Conservation (phyloP, 2,888 invertebrate genomes). For the Brenthis daphne region DNA sequence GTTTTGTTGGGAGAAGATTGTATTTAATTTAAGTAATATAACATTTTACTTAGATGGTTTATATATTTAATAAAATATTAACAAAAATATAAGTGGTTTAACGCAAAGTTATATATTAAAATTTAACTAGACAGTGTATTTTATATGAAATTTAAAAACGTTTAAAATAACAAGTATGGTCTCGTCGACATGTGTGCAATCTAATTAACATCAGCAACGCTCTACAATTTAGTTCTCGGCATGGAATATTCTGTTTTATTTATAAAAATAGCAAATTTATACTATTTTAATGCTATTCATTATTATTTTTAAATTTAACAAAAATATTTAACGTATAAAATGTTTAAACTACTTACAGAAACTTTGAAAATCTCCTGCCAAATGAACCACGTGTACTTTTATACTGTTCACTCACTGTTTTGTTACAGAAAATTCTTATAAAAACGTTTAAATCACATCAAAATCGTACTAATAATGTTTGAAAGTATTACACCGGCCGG, state of each 20-base stretch:
- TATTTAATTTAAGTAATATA: no score
- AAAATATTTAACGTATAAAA: no score
- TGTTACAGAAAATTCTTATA: neutral
- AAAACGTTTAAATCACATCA: conserved; percentile 7
- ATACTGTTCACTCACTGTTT: neutral
- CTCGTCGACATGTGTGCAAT: conserved; percentile 23
- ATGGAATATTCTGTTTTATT: neutral
- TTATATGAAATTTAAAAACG: conserved; percentile 5
- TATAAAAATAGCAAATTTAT: neutral
- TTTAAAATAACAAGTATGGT: conserved; percentile 10
- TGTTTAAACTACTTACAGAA: no score
- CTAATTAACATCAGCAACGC: conserved; percentile 15
- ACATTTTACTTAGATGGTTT: no score
- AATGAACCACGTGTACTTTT: neutral
- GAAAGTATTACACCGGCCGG: conserved; percentile 38
- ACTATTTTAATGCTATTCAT: neutral
- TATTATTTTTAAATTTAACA: no score
- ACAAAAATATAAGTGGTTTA: no score
- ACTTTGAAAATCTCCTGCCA: no score
- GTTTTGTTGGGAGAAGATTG: no score
- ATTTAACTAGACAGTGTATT: neutral
- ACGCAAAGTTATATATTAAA: no score
- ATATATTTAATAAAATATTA: no score
- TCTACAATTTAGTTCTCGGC: neutral
- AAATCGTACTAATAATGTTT: conserved; percentile 34